Conservation (phyloP, 2,797 vertebrate species). For the Takifugu ocellatus region DNA sequence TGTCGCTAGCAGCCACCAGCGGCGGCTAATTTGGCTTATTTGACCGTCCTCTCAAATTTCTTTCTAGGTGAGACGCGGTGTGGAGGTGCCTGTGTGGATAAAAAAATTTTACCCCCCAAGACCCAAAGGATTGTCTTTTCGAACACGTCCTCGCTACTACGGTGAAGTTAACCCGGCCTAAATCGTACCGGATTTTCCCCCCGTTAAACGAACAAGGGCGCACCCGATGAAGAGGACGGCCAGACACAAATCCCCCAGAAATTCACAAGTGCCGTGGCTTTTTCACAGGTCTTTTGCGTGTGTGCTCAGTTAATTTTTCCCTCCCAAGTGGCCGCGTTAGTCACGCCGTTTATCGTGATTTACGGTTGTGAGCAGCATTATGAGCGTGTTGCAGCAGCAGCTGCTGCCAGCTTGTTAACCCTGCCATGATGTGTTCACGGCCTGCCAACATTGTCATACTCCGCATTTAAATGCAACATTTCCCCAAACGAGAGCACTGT, state of each 20-base stretch:
- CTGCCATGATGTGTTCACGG: slow-evolving; percentile 61
- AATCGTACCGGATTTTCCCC: slow-evolving; percentile 46
- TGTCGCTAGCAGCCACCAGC: slow-evolving; percentile 56
- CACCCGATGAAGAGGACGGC: slow-evolving; percentile 65
- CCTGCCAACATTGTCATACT: slow-evolving; percentile 44
- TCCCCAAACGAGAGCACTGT: slow-evolving; percentile 10
- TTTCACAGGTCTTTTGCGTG: slow-evolving; percentile 16
- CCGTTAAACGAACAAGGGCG: slow-evolving; percentile 67
- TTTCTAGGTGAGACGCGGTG: slow-evolving; percentile 70
- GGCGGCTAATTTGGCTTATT: slow-evolving; percentile 63
- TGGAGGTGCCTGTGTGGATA: slow-evolving; percentile 51
- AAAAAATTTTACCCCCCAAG: slow-evolving; percentile 30
- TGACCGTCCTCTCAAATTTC: slow-evolving; percentile 73
- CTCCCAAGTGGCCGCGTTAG: slow-evolving; percentile 12
- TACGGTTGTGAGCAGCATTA: slow-evolving; percentile 27
- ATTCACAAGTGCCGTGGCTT: slow-evolving; percentile 53
- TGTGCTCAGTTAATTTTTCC: background rate
- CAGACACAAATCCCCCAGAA: slow-evolving; percentile 55
- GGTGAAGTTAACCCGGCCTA: slow-evolving; percentile 52
- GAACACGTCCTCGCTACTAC: slow-evolving; percentile 12
- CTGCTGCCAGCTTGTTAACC: slow-evolving; percentile 49
- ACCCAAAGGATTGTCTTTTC: slow-evolving; percentile 23
- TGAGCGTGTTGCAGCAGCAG: slow-evolving; percentile 54
- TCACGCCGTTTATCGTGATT: slow-evolving; percentile 19
- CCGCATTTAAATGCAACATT: slow-evolving; percentile 46